Evolutionary conservation across 2,888 invertebrate species (phyloP), one percentile per base, ranked within the genome.

Genomic region (Eupithecia pulchellata): DNA sequence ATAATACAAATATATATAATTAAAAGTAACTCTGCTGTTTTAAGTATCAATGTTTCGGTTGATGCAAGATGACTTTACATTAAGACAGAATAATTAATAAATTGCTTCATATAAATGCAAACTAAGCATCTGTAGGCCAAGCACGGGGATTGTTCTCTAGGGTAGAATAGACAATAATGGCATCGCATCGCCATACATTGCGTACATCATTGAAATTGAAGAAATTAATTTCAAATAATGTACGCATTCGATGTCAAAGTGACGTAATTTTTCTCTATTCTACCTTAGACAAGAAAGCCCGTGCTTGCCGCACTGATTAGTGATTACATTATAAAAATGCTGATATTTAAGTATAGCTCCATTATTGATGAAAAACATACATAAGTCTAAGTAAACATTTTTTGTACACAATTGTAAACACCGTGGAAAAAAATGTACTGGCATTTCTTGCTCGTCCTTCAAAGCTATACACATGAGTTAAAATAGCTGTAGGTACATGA

Each of bases 1-100:
- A 91, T 90, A 91, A 90, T 90, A 52, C 11, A 20, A 61, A 20
- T 36, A 9, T 36, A 9, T 47, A 9, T 47, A 9, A 61, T 1
- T 29, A n/a, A 34, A 13, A 14, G 61, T 36, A 11, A n/a, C 58
- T 58, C 30, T 11, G 30, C 32, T 32, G 17, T 17, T 29, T 57
- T 29, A 17, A 57, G n/a, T 60, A 32, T 30, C 58, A 30, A 60
- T 32, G n/a, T 60, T 17, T n/a, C n/a, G 29, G 14, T 58, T 55
- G 14, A 14, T 57, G 14, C 2, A 29, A 57, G 20, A 47, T 20
- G 20, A 0, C 20, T 20, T 20, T 3, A 20, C 20, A 47, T 42
- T 39, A n/a, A 42, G n/a, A 42, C 8, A 47, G 11, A 4, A 6
- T 20, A 47, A 47, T 11, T n/a, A 39, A 4, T 17, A 20, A 47